These are phyloP conservation scores for Trichogramma dendrolimi DNA, from an alignment of 2,888 invertebrate species.

Conservation along the genomic window DNA sequence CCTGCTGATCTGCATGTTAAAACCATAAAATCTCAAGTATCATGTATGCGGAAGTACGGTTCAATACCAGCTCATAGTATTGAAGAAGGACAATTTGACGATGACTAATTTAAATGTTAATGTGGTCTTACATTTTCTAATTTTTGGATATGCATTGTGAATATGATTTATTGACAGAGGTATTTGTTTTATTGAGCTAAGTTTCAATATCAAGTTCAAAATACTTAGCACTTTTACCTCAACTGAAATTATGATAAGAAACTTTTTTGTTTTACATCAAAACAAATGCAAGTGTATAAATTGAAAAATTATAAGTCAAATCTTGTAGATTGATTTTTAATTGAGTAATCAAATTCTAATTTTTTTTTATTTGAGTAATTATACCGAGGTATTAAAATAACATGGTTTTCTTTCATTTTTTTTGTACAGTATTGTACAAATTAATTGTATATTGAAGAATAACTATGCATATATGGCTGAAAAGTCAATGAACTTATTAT, in stretches of 20 bases:
- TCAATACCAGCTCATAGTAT: conserved; percentile 14
- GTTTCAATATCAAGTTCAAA: neutral
- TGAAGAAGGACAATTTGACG: conserved; percentile 28
- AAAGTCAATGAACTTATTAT: neutral
- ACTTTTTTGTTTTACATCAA: neutral
- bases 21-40: conserved; percentile 16
- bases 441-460: too few species aligned
- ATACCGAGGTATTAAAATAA: too few species aligned
- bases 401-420: too few species aligned
- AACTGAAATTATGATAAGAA: neutral
- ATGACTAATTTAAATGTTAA: conserved; percentile 10
- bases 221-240: neutral
- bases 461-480: too few species aligned
- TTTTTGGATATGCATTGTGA: neutral
- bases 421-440: too few species aligned
- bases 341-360: too few species aligned
- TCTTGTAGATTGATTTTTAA: too few species aligned
- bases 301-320: too few species aligned
- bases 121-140: too few species aligned
- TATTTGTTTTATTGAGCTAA: neutral
- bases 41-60: conserved; percentile 16
- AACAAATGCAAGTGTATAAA: neutral
- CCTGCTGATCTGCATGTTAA: conserved; percentile 25
- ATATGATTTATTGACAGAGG: neutral
- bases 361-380: too few species aligned